A percentile compares a stretch with the other conserved stretches of the same genome.
Conservation (phyloP, 2,113 vertebrate genomes). For the Bos indicus region DNA sequence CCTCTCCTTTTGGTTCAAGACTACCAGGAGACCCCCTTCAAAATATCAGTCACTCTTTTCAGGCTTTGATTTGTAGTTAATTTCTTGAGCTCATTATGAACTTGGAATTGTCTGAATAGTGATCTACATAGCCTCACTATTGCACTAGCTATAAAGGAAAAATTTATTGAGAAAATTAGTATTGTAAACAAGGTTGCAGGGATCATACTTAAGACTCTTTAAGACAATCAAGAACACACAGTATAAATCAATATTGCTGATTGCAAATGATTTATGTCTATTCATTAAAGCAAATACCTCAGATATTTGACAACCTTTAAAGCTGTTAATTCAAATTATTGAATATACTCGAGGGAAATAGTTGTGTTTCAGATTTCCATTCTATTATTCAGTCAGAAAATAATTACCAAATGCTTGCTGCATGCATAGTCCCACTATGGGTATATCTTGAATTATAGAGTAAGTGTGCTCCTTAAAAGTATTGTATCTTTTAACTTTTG, state of each 20-base stretch:
- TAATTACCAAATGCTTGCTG: not conserved
- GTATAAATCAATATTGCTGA: conserved; percentile 41
- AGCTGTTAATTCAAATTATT: conserved; percentile 34
- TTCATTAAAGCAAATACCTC: not conserved
- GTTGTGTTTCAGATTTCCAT: conserved; percentile 23
- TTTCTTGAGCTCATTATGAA: not conserved
- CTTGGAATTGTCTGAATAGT: not conserved
- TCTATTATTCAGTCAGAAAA: conserved; percentile 26
- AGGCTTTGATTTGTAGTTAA: conserved; percentile 9
- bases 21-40: not conserved
- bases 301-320: conserved; percentile 17
- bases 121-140: not conserved
- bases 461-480: not conserved
- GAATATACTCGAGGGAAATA: conserved; percentile 11
- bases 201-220: not conserved
- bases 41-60: not conserved
- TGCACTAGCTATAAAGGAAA: not conserved
- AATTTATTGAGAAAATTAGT: conserved; percentile 34
- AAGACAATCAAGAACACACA: not conserved
- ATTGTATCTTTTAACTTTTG: not conserved
- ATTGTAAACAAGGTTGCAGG: conserved; percentile 11
- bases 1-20: not conserved
- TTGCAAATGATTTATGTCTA: conserved; percentile 16
- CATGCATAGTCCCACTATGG: not conserved
- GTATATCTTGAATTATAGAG: not conserved